These are phyloP conservation scores for Atherinosoma microstoma DNA, from an alignment of 2,797 vertebrate species.

Conservation along the genomic window DNA sequence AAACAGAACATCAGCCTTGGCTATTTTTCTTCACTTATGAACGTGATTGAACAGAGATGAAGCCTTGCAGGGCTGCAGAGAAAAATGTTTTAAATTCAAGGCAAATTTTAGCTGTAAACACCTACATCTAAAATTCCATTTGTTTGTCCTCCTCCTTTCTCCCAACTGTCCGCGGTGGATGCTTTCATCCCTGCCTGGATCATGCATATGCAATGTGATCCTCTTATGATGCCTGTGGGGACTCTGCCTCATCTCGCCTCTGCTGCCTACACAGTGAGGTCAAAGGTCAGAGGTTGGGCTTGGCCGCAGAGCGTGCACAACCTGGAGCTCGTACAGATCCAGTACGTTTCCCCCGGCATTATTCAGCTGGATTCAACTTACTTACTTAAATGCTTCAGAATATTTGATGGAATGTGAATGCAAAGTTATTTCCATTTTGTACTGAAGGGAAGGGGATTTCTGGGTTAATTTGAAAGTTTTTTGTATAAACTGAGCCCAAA, in stretches of 20 bases:
- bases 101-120: constrained; percentile 46
- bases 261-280: constrained; percentile 28
- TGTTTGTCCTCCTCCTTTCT: constrained; percentile 2
- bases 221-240: constrained; percentile 41
- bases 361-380: neutral
- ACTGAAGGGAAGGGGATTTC: neutral
- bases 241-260: constrained; percentile 16
- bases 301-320: constrained; percentile 8
- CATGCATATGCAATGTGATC: constrained; percentile 60
- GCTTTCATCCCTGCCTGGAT: constrained; percentile 25
- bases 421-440: neutral
- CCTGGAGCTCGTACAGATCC: constrained; percentile 1
- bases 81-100: constrained; percentile 60
- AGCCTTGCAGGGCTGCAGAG: constrained; percentile 26
- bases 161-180: constrained; percentile 3
- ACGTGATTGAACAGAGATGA: constrained; percentile 30
- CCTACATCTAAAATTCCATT: constrained; percentile 29
- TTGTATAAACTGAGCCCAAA: neutral
- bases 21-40: constrained; percentile 39
- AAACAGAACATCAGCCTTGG: constrained; percentile 18
- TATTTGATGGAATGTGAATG: neutral
- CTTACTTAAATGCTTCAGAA: neutral
- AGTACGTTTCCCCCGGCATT: neutral
- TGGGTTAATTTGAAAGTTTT: neutral
- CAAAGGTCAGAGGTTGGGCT: constrained; percentile 19